Percentiles rank a stretch among this genome's conserved stretches.
These are phyloP conservation scores for Eufriesea mexicana DNA, from an alignment of 1,140 invertebrate species.

Conservation along the genomic window DNA sequence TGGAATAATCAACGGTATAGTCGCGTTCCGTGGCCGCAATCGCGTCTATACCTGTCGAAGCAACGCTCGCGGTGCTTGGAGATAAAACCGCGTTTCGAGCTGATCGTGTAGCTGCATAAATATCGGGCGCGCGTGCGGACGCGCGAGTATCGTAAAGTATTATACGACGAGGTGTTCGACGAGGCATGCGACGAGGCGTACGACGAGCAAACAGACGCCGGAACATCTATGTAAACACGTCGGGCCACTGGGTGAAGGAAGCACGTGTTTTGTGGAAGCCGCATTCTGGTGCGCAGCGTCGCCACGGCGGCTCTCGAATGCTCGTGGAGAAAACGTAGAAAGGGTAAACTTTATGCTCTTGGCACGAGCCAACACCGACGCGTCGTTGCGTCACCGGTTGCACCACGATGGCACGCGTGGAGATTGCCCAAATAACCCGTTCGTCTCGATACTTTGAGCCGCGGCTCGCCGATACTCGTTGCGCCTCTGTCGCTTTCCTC, in stretches of 20 bases:
- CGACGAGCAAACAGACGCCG: slow-evolving; percentile 57
- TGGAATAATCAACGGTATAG: background rate
- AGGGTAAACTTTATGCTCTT: slow-evolving; percentile 24
- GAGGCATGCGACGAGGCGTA: slow-evolving; percentile 36
- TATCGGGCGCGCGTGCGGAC: slow-evolving; percentile 47
- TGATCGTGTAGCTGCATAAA: slow-evolving; percentile 42
- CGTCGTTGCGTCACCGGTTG: slow-evolving; percentile 28
- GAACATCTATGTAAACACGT: slow-evolving; percentile 65
- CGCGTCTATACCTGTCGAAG: background rate
- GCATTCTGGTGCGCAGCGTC: background rate
- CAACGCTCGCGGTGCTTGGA: background rate
- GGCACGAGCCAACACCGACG: slow-evolving; percentile 4
- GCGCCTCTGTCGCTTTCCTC: too few species aligned
- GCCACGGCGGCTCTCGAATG: slow-evolving; percentile 30
- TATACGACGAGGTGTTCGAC: slow-evolving; percentile 36
- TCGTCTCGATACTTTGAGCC: too few species aligned
- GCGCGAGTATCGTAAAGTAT: slow-evolving; percentile 51
- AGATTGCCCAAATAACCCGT: slow-evolving; percentile 5
- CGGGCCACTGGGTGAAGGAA: slow-evolving; percentile 53
- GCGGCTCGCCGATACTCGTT: background rate
- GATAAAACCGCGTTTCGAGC: slow-evolving; percentile 28
- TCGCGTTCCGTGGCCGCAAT: background rate
- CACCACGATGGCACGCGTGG: background rate
- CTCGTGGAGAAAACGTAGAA: background rate
- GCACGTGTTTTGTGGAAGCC: slow-evolving; percentile 57